Evolutionary conservation across 2,888 invertebrate species (phyloP).

Genomic region (Pyrochroa serraticornis): DNA sequence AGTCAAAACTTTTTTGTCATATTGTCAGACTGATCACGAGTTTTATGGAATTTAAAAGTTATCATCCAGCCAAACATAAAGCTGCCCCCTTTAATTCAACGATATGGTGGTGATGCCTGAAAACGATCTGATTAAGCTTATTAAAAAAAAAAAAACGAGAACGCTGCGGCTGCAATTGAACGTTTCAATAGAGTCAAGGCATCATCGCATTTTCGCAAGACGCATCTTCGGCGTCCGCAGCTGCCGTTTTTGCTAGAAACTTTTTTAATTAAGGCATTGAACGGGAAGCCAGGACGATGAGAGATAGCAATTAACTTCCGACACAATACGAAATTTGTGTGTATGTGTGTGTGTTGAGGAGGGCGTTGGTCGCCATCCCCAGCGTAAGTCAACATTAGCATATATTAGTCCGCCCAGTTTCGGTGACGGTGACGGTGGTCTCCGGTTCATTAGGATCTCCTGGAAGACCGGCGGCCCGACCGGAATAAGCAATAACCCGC

Average conservation of each 20-base stretch:
- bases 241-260: constrained; percentile 2
- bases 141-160: background rate
- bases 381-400: constrained; percentile 39
- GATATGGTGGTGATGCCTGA: no score
- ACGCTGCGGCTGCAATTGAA: background rate
- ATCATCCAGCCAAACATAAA: no score
- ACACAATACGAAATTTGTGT: no score
- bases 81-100: no score
- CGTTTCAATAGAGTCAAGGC: constrained; percentile 8
- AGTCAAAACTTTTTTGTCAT: no score
- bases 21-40: no score
- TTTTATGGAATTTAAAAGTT: no score
- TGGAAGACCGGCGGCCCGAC: constrained; percentile 35
- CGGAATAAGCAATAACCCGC: constrained; percentile 36
- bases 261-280: constrained; percentile 18
- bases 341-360: no score
- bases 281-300: no score
- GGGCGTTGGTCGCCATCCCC: background rate
- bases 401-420: constrained; percentile 40
- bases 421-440: constrained; percentile 31
- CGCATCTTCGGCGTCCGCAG: background rate
- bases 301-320: no score
- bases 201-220: constrained; percentile 4
- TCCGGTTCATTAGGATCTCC: constrained; percentile 37
- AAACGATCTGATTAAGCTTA: no score